Conservation (phyloP, 2,113 vertebrate genomes). For the Plecotus auritus region DNA sequence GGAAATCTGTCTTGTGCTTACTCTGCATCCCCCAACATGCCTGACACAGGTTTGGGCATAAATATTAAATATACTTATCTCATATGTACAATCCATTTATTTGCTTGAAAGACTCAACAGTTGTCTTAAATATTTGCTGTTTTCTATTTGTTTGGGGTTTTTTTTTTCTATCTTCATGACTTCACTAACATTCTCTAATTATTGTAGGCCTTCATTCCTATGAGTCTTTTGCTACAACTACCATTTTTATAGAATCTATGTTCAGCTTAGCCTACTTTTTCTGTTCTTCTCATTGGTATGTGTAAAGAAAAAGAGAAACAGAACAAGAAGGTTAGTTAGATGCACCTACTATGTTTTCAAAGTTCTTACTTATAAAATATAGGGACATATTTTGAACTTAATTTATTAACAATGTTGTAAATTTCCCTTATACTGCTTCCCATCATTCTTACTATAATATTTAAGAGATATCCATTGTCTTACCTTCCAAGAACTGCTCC, state of each 20-base stretch:
- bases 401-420: neutral
- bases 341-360: neutral
- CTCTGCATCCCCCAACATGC: neutral
- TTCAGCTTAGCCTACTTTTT: constrained; percentile 52
- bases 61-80: constrained; percentile 24
- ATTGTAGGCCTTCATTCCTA: constrained; percentile 40
- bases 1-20: neutral
- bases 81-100: constrained; percentile 6
- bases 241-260: constrained; percentile 58
- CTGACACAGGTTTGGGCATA: neutral
- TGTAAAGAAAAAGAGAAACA: neutral
- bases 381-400: neutral
- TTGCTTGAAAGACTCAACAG: constrained; percentile 54
- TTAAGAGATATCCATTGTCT: neutral
- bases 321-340: neutral
- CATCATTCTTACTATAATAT: neutral
- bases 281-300: neutral
- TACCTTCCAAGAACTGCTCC: neutral
- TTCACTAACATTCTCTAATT: constrained; percentile 54
- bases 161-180: constrained; percentile 26
- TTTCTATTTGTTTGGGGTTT: constrained; percentile 51
- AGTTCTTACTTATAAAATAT: neutral
- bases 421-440: neutral
- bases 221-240: constrained; percentile 20
- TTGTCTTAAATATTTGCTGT: constrained; percentile 56